Evolutionary conservation across 2,888 invertebrate species (phyloP).

Genomic region (Linnaemya tessellans): DNA sequence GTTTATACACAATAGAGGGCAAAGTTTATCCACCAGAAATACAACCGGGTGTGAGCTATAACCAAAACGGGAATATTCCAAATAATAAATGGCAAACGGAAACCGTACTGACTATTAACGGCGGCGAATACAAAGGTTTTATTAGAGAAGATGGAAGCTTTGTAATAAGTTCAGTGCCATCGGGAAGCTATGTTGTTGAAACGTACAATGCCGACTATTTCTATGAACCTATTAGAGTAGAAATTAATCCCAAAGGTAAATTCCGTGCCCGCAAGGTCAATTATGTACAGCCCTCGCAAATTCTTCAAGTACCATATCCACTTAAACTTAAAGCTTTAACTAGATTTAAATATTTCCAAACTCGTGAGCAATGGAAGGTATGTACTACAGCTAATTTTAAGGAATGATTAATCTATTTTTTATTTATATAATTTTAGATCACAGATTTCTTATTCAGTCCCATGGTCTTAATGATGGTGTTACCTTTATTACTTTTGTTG

Average conservation of each 20-base stretch:
- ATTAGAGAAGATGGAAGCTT: constrained; percentile 96
- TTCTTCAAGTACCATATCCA: constrained; percentile 96
- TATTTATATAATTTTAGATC: constrained; percentile 82
- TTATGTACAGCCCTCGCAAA: constrained; percentile 94
- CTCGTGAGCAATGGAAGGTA: constrained; percentile 95
- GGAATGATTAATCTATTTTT: not conserved
- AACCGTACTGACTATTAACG: constrained; percentile 92
- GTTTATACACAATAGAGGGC: constrained; percentile 91
- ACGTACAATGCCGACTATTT: constrained; percentile 94
- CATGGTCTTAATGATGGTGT: constrained; percentile 98
- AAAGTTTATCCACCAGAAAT: constrained; percentile 88
- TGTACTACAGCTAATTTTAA: not conserved
- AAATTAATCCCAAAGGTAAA: constrained; percentile 98
- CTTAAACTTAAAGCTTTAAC: constrained; percentile 93
- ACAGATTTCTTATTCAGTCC: constrained; percentile 98
- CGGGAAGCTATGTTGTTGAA: constrained; percentile 97
- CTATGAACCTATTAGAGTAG: constrained; percentile 97
- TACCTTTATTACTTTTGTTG: constrained; percentile 95
- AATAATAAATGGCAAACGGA: constrained; percentile 89
- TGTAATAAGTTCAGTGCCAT: constrained; percentile 92
- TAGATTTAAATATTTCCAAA: constrained; percentile 94
- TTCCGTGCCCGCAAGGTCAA: constrained; percentile 97
- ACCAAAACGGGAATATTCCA: constrained; percentile 52
- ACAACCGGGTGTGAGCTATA: constrained; percentile 75
- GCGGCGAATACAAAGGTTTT: constrained; percentile 94